Evolutionary conservation across 2,113 vertebrate genomes (phyloP).

Genomic region (Haemorhous mexicanus): DNA sequence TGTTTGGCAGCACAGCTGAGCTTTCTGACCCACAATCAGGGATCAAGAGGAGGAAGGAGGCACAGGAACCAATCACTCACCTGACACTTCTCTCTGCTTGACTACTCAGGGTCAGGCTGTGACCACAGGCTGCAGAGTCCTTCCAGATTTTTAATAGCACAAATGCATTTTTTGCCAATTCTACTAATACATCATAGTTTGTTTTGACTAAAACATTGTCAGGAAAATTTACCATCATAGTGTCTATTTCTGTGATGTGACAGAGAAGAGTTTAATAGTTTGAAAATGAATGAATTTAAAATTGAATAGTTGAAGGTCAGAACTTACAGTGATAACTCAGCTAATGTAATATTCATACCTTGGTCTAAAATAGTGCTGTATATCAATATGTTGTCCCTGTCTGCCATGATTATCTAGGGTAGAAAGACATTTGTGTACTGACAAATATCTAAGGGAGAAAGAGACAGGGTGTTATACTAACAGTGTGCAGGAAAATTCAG

Average conservation of each 20-base stretch:
- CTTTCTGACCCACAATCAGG: not conserved
- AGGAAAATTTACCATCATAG: constrained; percentile 51
- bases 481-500: not conserved
- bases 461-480: constrained; percentile 36
- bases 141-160: not conserved
- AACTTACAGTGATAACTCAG: constrained; percentile 70
- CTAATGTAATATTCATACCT: constrained; percentile 78
- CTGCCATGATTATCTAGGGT: constrained; percentile 65
- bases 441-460: constrained; percentile 50
- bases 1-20: not conserved
- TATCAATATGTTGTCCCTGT: constrained; percentile 72
- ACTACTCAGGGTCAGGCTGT: not conserved
- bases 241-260: constrained; percentile 54
- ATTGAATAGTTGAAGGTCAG: constrained; percentile 72
- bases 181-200: constrained; percentile 47
- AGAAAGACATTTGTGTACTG: constrained; percentile 63
- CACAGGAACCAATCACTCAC: not conserved
- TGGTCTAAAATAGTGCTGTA: constrained; percentile 53
- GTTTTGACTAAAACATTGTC: constrained; percentile 60
- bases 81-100: not conserved
- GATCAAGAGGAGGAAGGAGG: not conserved
- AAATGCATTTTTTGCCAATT: not conserved
- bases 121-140: not conserved
- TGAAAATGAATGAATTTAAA: constrained; percentile 71
- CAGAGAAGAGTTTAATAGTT: constrained; percentile 59